These are phyloP conservation scores for Thymelicus acteon DNA, from an alignment of 2,888 invertebrate species.

Conservation along the genomic window DNA sequence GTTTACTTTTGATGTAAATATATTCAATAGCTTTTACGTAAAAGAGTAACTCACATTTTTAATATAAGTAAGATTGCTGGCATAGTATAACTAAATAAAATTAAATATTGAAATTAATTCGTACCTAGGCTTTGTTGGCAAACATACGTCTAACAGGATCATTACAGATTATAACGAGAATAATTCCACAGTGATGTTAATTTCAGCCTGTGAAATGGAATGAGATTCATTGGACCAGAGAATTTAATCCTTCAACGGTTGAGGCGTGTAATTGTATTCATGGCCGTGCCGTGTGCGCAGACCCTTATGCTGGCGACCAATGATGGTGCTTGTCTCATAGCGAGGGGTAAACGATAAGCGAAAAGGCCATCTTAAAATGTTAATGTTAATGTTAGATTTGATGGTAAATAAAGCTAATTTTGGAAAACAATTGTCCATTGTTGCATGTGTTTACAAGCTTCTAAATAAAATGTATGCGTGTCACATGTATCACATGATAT, in stretches of 20 bases:
- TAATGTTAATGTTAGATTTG: too few relatives aligned
- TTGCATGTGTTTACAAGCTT: too few relatives aligned
- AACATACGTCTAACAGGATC: constrained; percentile 26
- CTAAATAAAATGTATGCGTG: too few relatives aligned
- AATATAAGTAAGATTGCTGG: too few relatives aligned
- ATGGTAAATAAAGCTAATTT: too few relatives aligned
- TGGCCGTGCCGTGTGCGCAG: constrained; percentile 63
- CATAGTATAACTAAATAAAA: too few relatives aligned
- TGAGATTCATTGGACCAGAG: constrained; percentile 65
- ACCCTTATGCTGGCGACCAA: constrained; percentile 57
- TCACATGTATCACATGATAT: too few relatives aligned
- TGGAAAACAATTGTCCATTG: too few relatives aligned
- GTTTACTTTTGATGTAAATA: too few relatives aligned
- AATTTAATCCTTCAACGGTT: constrained; percentile 71
- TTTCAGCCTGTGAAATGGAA: constrained; percentile 41
- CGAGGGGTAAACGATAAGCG: neutral
- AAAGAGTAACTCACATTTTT: too few relatives aligned
- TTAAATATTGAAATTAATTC: neutral
- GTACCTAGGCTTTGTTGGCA: constrained; percentile 8
- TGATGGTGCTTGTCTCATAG: neutral
- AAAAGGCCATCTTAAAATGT: too few relatives aligned
- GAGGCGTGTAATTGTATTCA: constrained; percentile 74
- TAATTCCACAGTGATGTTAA: constrained; percentile 37
- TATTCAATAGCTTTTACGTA: too few relatives aligned
- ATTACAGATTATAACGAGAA: constrained; percentile 33